A percentile compares a stretch with the other conserved stretches of the same genome.
Conservation (phyloP, 2,113 vertebrate genomes). For the Coracopsis vasa region DNA sequence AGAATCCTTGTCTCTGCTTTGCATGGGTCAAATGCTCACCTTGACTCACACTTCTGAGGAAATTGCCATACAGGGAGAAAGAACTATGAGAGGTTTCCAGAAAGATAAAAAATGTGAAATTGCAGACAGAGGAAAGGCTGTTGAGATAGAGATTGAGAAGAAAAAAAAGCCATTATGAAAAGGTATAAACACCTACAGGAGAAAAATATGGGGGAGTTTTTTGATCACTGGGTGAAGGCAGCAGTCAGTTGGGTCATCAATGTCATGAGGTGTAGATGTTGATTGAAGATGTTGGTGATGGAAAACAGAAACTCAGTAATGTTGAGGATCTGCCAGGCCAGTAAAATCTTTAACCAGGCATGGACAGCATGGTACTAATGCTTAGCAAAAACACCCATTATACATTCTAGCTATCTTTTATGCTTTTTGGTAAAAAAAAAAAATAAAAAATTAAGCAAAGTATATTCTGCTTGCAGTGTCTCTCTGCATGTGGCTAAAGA, state of each 20-base stretch:
- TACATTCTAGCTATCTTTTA: neutral
- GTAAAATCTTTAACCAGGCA: too few species aligned
- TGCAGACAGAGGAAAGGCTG: neutral
- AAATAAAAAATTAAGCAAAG: neutral
- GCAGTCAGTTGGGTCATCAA: neutral
- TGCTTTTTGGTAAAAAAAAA: neutral
- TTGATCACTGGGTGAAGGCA: neutral
- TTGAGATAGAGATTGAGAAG: neutral
- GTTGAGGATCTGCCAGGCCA: neutral
- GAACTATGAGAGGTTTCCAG: neutral
- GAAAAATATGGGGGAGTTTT: neutral
- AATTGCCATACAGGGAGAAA: neutral
- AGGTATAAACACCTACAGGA: neutral
- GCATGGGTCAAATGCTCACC: neutral
- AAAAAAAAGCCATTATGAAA: neutral
- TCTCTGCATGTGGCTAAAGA: neutral
- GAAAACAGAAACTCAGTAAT: neutral
- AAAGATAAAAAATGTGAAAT: neutral
- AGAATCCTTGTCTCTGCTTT: neutral
- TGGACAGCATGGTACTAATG: neutral
- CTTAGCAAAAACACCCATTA: neutral
- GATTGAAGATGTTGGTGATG: neutral
- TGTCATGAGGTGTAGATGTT: neutral
- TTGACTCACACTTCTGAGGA: neutral
- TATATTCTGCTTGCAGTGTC: neutral